phyloP scores from a whole-genome alignment of 2,797 vertebrate genomes.

The Eulemur albifrons region DNA sequence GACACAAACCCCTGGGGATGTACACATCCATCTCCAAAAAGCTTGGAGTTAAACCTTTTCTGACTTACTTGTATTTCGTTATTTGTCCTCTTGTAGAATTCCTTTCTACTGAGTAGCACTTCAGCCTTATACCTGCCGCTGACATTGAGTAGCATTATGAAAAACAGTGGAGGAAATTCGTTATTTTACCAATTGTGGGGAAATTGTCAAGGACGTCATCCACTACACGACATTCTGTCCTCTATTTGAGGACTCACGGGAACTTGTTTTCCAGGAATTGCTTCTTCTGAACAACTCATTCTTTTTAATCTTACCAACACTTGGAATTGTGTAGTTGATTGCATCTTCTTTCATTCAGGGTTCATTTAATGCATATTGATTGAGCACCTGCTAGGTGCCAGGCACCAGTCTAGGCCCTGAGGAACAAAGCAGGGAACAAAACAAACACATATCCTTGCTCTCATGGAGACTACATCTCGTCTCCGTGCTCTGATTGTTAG shows the following conservation, averaged over 20 bases:
- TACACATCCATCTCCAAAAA: neutral
- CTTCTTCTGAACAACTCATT: constrained; percentile 12
- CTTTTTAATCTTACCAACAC: neutral
- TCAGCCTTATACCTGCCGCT: neutral
- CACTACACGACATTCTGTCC: neutral
- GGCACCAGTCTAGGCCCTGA: neutral
- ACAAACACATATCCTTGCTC: neutral
- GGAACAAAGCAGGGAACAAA: neutral
- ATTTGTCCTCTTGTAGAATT: constrained; percentile 24
- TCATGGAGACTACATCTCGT: neutral
- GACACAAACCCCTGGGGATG: neutral
- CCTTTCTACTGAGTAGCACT: constrained; percentile 5
- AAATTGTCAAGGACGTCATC: constrained; percentile 35
- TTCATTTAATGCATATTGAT: neutral
- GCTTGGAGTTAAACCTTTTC: neutral
- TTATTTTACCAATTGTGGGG: neutral
- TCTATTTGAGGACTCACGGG: neutral
- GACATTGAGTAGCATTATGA: neutral
- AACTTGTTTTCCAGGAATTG: constrained; percentile 25
- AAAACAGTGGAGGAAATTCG: neutral
- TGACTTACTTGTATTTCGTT: neutral
- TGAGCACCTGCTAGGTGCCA: neutral
- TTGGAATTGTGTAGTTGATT: neutral
- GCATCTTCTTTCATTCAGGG: neutral
- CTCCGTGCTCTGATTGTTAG: neutral